phyloP scores from a whole-genome alignment of 1,140 invertebrate species.

The Drosophila pruinosa region DNA sequence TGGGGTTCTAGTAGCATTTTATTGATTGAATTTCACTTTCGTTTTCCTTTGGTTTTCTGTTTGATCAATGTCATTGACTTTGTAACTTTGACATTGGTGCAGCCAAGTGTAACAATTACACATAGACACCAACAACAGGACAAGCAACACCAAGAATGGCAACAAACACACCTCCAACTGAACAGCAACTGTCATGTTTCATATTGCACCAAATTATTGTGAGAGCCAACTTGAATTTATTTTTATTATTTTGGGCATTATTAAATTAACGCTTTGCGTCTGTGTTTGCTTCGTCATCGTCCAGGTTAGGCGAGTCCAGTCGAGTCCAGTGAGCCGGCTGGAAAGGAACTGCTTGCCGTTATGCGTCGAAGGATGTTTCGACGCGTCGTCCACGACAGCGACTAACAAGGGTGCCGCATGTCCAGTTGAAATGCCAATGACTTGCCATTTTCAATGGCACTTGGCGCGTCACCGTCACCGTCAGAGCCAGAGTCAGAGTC shows the following conservation, averaged over 20 bases:
- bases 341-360: conserved; percentile 56
- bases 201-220: conserved; percentile 65
- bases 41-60: conserved; percentile 40
- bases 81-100: conserved; percentile 72
- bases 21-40: conserved; percentile 66
- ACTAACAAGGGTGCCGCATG: conserved; percentile 78
- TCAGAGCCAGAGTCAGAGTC: conserved; percentile 44
- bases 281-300: conserved; percentile 62
- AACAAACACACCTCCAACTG: conserved; percentile 44
- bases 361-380: conserved; percentile 77
- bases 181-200: conserved; percentile 37
- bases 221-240: conserved; percentile 39
- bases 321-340: not conserved
- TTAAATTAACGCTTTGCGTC: conserved; percentile 71
- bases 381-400: conserved; percentile 53
- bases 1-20: conserved; percentile 27
- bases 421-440: conserved; percentile 80
- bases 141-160: conserved; percentile 8
- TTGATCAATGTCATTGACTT: conserved; percentile 73
- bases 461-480: conserved; percentile 62
- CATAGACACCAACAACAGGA: conserved; percentile 18
- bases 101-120: conserved; percentile 69
- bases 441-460: conserved; percentile 77
- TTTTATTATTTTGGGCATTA: conserved; percentile 61
- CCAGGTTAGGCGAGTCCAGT: not conserved